phyloP scores from a whole-genome alignment of 2,888 invertebrate species.

The Trissoscelio sp. region DNA sequence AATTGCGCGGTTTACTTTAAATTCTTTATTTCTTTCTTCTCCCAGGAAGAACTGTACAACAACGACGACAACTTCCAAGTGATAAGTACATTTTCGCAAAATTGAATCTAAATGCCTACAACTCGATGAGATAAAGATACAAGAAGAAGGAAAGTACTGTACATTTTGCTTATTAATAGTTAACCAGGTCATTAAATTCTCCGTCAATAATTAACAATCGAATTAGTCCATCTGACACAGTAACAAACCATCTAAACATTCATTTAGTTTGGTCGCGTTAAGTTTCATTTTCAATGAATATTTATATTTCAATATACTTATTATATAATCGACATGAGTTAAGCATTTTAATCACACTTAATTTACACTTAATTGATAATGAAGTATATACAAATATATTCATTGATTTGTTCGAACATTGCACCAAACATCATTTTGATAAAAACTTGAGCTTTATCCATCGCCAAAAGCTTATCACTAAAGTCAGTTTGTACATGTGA shows the following conservation, averaged over 20 bases:
- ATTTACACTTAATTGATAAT: too few species aligned
- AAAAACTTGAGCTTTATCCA: too few species aligned
- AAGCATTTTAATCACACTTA: too few species aligned
- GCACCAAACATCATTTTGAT: too few species aligned
- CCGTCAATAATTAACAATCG: constrained; percentile 49
- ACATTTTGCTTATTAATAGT: constrained; percentile 57
- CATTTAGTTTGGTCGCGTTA: too few species aligned
- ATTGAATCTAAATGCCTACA: constrained; percentile 44
- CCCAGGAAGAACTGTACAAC: constrained; percentile 43
- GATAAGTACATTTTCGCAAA: constrained; percentile 58
- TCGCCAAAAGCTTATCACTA: too few species aligned
- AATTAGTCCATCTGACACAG: constrained; percentile 33
- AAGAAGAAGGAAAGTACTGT: constrained; percentile 40
- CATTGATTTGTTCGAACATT: too few species aligned
- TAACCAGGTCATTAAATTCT: constrained; percentile 59
- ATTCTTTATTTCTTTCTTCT: constrained; percentile 33
- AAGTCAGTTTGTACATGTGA: too few species aligned
- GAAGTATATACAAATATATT: too few species aligned
- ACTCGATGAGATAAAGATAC: constrained; percentile 18
- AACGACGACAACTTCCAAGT: constrained; percentile 39
- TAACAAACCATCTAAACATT: constrained; percentile 37
- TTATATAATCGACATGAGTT: too few species aligned
- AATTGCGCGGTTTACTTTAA: constrained; percentile 32
- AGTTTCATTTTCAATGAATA: too few species aligned
- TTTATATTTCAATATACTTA: too few species aligned